Evolutionary conservation across 2,888 invertebrate genomes (phyloP), one percentile per base, ranked within the genome.

Genomic region (Coelogynopora nodosa): DNA sequence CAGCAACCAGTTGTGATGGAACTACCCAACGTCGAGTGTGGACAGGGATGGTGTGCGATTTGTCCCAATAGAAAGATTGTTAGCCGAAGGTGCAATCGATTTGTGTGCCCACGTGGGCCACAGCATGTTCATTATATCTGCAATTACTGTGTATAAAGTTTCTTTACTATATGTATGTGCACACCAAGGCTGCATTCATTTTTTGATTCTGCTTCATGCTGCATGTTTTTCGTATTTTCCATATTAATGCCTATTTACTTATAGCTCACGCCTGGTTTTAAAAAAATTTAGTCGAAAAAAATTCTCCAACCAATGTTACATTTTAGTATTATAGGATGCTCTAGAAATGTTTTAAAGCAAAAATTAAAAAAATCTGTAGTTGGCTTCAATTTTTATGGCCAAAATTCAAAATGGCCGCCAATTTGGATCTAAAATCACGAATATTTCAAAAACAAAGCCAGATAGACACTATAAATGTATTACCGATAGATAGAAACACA

Each of bases 241-340:
- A 49, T 49, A 49, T 49, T 49, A 13, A 49, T 49, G 49, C 49
- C 49, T 13, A 49, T 49, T 49, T 49, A 49, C 49, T 18, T 49
- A 49, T 49, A 49, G 49, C 49, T 74, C 74, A 74, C 74, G 23
- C 27, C 74, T 74, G 74, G 74, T 74, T 74, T 74, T 13, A 74
- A 5, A 74, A 74, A 74, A 74, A 74, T 74, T 74, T 74, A 74
- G 74, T 74, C 23, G 74, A 74, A 74, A 74, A 49, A 74, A 74
- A 74, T 74, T 74, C 74, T 74, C 74, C 74, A 74, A 74, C 74
- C 74, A 74, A 74, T 74, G 74, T 74, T 74, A 74, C 74, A 74
- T 74, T 74, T 74, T 74, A 74, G 74, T 74, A 74, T 74, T 74
- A 74, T 74, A 74, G 74, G 74, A 74, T 26, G 5, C 74, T 74